Evolutionary conservation across 2,888 invertebrate species (phyloP), one percentile per base, ranked within the genome.

Genomic region (Stegophylla sp.): DNA sequence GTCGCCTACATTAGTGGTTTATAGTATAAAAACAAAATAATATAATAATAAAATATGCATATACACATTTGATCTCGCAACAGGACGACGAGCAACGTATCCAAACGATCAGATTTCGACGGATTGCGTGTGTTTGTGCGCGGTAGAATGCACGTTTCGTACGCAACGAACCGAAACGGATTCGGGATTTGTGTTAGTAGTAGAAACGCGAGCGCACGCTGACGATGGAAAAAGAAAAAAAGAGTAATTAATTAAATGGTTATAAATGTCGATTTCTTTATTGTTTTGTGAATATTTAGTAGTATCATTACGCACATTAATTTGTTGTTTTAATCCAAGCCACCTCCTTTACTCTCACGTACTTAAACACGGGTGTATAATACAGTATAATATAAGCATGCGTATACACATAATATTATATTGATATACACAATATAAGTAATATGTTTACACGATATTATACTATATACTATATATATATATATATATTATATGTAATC

Each of bases 121-220:
- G 51, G 1, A 20, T 28, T 28, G 28, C 34, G 61, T 59, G 13
- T 15, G 3, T 56, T 56, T 56, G 1, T 12, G 45, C 15, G 45
- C 45, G 17, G 10, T 23, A 9, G 10, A 1, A 1, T 56, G 59
- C 61, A 28, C 69, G 51, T 53, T 34, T 69, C 69, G 51, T 3
- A 69, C 28, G n/a, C 51, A 51, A 69, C 69, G 51, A 28, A 12
- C 51, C 69, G 69, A 69, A 15, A 69, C 51, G 51, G 48, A 48
- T 69, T 7, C 28, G 7, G 51, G 51, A 48, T n/a, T n/a, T n/a
- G n/a, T n/a, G n/a, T n/a, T n/a, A n/a, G n/a, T n/a, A n/a, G n/a
- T 48, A 26, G 17, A 48, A 28, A 69, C n/a, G 26, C 15, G 20
- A 3, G 28, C 7, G 23, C 56, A 4, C 51, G 51, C 15, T 1